Percentiles rank a stretch among this genome's conserved stretches.
phyloP scores from a whole-genome alignment of 2,113 vertebrate species.

The Aptenodytes patagonicus region DNA sequence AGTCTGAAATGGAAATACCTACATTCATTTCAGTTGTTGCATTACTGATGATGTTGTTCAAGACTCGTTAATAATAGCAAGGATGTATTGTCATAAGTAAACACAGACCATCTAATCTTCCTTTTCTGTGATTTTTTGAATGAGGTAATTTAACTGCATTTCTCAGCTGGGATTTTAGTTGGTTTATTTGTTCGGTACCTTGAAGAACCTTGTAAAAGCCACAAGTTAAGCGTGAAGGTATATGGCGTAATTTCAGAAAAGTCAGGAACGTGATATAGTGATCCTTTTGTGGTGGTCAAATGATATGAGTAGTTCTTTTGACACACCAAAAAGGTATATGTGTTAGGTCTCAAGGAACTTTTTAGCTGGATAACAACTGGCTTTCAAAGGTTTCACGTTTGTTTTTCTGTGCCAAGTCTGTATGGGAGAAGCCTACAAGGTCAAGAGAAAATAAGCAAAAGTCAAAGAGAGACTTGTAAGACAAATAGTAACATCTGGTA shows the following conservation, averaged over 20 bases:
- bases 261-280: neutral
- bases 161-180: neutral
- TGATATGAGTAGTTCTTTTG: neutral
- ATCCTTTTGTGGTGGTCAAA: neutral
- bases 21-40: neutral
- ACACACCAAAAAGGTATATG: neutral
- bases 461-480: conserved; percentile 72
- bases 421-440: conserved; percentile 75
- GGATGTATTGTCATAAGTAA: neutral
- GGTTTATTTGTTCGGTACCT: neutral
- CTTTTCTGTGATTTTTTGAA: neutral
- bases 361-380: neutral
- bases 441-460: conserved; percentile 81
- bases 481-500: conserved; percentile 81
- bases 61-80: neutral
- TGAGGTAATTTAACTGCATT: neutral
- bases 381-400: conserved; percentile 37
- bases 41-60: neutral
- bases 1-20: neutral
- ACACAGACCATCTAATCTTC: neutral
- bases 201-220: neutral
- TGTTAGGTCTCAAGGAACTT: neutral
- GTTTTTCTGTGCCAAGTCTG: conserved; percentile 45
- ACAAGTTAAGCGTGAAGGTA: neutral
- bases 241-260: neutral